Base-by-base conservation (phyloP, 2,888 invertebrate species). In the Odontocerum albicorne region DNA sequence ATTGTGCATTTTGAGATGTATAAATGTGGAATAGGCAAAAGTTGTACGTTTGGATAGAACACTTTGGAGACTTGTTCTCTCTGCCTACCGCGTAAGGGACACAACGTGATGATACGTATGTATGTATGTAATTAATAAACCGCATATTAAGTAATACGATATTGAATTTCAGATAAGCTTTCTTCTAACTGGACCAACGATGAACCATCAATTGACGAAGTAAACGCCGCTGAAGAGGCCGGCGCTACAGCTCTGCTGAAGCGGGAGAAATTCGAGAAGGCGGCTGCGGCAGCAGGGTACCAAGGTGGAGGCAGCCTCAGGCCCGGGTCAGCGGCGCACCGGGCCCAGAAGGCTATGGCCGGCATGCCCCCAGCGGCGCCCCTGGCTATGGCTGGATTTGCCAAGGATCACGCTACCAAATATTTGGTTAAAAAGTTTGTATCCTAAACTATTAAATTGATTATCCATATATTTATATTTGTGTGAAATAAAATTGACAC, bases 321-420 rank as follows among this genome's bases (percentile, higher is more conserved):
- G 1, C 62, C 71, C 0, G 74, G 83, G 54, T 81, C 83, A 3
- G 87, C 90, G 0, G 84, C 86, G 17, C 83, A 78, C 61, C 79
- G 84, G 33, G 90, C 90, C 45, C 90, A 88, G 65, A 78, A 83
- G 43, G 84, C 88, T 0, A 78, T 88, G 1, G 83, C 83, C 43
- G 87, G 88, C 0, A 76, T 80, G 1, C 68, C 74, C 0, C 77
- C 73, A 31, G 84, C 87, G 0, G 80, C 84, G 13, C 76, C 81
- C 2, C 61, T 89, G 35, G 83, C 89, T 0, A 74, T 84, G 7
- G 73, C 82, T 0, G 92, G 87, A 0, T 85, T 83, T 64, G 82
- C 84, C 1, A 82, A 85, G 60, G 85, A 88, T 62, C 78, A 84
- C 39, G 90, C 89, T 0, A 87, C 89, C 0, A 79, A 75, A 63